Base-by-base conservation (phyloP, 2,113 vertebrate species). In the Hirundichthys speculiger region DNA sequence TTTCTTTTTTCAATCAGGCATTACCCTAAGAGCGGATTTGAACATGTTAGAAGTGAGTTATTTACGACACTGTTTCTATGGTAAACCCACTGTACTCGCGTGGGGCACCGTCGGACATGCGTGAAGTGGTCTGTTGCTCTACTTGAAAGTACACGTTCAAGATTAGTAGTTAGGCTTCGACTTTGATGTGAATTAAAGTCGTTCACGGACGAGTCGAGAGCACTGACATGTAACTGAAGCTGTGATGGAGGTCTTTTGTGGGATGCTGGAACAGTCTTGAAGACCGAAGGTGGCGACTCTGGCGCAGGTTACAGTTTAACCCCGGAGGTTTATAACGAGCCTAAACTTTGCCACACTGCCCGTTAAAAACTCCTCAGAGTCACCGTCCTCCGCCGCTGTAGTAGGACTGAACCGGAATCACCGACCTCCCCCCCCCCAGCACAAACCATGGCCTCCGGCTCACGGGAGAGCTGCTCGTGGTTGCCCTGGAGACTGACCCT, bases 401-500 rank as follows among this genome's bases (percentile, higher is more conserved):
- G n/a, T n/a, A n/a, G 27, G 25, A 50, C 2, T 12, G 34, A 64
- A 40, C 40, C 34, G 25, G n/a, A 11, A 42, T n/a, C 38, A 15
- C 20, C 27, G 2, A 42, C 61, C 42, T 38, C 45, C 50, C 24
- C 21, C 81, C 66, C 68, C n/a, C n/a, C n/a, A n/a, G n/a, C n/a
- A n/a, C n/a, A n/a, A n/a, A 82, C 64, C 67, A 92, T 92, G 92
- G 84, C 81, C 61, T 67, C 76, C 59, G 5, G 30, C 69, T 71
- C 71, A 21, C 80, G 85, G 77, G 82, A 64, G 69, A 65, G 69
- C 73, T 58, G 79, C 80, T 24, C 73, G 34, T 73, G 74, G 85
- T 84, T 88, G 82, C 85, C 80, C 25, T 92, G 91, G 91, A 92
- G 86, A 91, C 88, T 82, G 84, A 87, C 85, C 58, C 18, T 92